phyloP scores from a whole-genome alignment of 2,113 vertebrate genomes.

The Gallinago jamesoni region DNA sequence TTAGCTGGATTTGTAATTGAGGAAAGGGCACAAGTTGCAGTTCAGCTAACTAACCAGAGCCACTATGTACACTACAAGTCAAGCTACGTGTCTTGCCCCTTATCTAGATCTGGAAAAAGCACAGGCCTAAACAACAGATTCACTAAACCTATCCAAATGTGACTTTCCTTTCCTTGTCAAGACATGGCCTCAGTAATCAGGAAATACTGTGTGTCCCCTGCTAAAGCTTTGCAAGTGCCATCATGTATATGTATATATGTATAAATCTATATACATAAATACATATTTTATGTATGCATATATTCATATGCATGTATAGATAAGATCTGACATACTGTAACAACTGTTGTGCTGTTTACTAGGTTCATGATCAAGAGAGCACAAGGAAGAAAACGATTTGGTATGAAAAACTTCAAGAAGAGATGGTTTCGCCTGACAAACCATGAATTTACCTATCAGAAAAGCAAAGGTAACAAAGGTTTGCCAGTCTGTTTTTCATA shows the following conservation, averaged over 20 bases:
- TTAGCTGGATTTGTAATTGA: neutral
- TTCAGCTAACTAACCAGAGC: neutral
- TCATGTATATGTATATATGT: neutral
- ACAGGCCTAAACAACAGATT: neutral
- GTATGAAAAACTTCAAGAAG: conserved; percentile 99
- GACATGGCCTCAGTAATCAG: neutral
- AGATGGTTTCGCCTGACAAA: conserved; percentile 98
- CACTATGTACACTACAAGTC: neutral
- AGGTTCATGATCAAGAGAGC: conserved; percentile 99
- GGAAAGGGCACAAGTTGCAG: neutral
- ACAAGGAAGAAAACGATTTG: conserved; percentile 95
- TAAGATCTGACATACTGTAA: neutral
- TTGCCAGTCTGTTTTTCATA: neutral
- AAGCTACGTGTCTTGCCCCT: neutral
- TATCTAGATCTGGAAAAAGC: neutral
- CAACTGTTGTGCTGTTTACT: neutral
- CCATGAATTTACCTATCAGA: conserved; percentile 97
- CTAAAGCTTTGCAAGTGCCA: neutral
- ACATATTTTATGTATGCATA: neutral
- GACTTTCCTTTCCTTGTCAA: neutral
- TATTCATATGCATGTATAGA: neutral
- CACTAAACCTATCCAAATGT: neutral
- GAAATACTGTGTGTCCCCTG: neutral
- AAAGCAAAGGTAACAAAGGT: conserved; percentile 88
- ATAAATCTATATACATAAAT: neutral